Evolutionary conservation across 2,113 vertebrate species (phyloP), one percentile per base, ranked within the genome.

Genomic region (Heliornis fulica): DNA sequence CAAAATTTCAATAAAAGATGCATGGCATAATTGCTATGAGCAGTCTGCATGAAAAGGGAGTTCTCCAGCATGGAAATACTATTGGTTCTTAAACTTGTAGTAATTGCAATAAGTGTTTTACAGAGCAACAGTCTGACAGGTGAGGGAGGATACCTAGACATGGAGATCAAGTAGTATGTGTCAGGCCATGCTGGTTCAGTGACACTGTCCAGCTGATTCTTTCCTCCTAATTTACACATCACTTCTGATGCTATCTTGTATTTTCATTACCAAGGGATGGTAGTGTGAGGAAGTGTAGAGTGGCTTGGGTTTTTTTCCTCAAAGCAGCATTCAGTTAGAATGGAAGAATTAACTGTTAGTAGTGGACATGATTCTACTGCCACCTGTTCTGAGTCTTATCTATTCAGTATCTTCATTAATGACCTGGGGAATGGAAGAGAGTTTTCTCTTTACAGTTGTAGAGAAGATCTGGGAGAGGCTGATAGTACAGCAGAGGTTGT

Each of bases 291-390:
- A 85, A 81, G 7, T 26, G 9, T 83, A 7, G 34, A 20, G 8
- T 6, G 63, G 71, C 26, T 38, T 34, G 5, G 19, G 8, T 38
- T 25, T 64, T 16, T 60, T 51, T 21, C 7, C 15, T 63, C 79
- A 38, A 68, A 88, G 28, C 18, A 41, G 23, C 75, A 41, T 69
- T 59, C 21, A 26, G 20, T 45, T n/a, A 60, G 28, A 57, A 65
- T 15, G 31, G 31, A 70, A 88, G 32, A 45, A 51, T 65, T 64
- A n/a, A 10, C 32, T 64, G 0, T 76, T 75, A 50, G 38, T 16
- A 51, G 45, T 51, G 29, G 45, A 23, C 26, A 32, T 0, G 0
- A 38, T 64, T 76, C 31, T 50, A 3, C 34, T 28, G 68, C 41
- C 31, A 15, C 61, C 13, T 81, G 2, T 54, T 64, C 32, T 28